Base-by-base conservation (phyloP, 2,888 invertebrate species). In the Drosophila recens region DNA sequence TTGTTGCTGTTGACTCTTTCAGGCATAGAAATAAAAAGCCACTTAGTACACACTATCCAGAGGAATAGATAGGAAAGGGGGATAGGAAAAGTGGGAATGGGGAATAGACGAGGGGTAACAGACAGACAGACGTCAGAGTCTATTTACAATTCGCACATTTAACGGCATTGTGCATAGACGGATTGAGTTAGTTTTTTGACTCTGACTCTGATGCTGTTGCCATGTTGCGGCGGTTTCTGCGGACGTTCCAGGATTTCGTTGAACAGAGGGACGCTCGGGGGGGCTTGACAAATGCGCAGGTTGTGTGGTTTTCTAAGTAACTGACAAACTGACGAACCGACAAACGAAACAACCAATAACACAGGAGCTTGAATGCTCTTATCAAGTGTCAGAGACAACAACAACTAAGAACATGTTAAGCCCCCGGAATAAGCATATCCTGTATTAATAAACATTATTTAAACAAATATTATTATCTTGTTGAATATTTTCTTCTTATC, bases 81-180 rank as follows among this genome's bases (percentile, higher is more conserved):
- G 23, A 15, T 4, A 5, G 53, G 11, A 5, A 1, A 43, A 4
- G 23, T 23, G 23, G 23, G 23, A 23, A 45, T 15, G 30, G 13
- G 5, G 10, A n/a, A 0, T 3, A 27, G 20, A 17, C 10, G 5
- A 10, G 11, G 9, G 40, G 2, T 11, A 43, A 40, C 20, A 40
- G 17, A 40, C 20, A 40, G 23, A 17, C 54, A 64, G 63, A 53
- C 67, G 58, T 72, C 78, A 61, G 69, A 72, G 75, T 78, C 80
- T 72, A 84, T 84, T 84, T 78, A 82, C 75, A 80, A 75, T 75
- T 82, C 72, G 67, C 82, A 82, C 79, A 74, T 79, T 78, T 59
- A 42, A 57, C 70, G 54, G 51, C 61, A 70, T 72, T 72, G 62
- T 69, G 38, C 48, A 69, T 66, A 69, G 79, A 86, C 63, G 71